phyloP scores from a whole-genome alignment of 2,113 vertebrate species.

The Phyllostomus discolor region DNA sequence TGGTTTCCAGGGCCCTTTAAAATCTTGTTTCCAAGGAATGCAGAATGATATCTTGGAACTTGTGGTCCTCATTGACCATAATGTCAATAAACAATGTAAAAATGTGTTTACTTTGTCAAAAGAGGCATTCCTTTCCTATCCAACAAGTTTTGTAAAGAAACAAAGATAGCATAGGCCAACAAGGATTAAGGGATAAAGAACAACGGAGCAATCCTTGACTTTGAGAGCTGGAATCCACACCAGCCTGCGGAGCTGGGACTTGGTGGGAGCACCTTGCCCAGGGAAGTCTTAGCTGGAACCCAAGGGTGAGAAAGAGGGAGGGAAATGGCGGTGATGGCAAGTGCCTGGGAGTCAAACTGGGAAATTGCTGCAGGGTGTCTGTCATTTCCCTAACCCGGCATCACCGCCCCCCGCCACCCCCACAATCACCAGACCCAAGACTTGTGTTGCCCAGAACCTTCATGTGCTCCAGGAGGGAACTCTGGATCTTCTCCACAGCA shows the following conservation, averaged over 20 bases:
- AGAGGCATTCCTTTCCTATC: constrained; percentile 31
- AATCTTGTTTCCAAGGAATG: constrained; percentile 23
- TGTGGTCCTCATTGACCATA: not conserved
- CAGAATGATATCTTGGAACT: not conserved
- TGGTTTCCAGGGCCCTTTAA: not conserved
- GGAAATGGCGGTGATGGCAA: fast-evolving
- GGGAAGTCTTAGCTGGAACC: not conserved
- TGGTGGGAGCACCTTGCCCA: not conserved
- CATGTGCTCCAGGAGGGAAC: not conserved
- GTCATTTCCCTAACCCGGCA: not conserved
- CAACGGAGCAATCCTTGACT: not conserved
- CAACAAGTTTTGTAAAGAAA: constrained; percentile 35
- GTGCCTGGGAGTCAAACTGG: not conserved
- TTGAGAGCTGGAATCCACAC: not conserved
- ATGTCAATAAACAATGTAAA: constrained; percentile 29
- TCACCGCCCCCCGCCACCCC: not conserved
- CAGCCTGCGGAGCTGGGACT: not conserved
- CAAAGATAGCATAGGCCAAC: not conserved
- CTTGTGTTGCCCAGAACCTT: not conserved
- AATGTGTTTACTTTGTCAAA: not conserved
- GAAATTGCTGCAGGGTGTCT: not conserved
- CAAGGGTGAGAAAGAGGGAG: not conserved
- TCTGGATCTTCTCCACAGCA: not conserved
- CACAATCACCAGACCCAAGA: not conserved
- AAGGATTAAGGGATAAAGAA: constrained; percentile 2